Evolutionary conservation across 2,888 invertebrate genomes (phyloP).

Genomic region (Azorinus chamasolen): DNA sequence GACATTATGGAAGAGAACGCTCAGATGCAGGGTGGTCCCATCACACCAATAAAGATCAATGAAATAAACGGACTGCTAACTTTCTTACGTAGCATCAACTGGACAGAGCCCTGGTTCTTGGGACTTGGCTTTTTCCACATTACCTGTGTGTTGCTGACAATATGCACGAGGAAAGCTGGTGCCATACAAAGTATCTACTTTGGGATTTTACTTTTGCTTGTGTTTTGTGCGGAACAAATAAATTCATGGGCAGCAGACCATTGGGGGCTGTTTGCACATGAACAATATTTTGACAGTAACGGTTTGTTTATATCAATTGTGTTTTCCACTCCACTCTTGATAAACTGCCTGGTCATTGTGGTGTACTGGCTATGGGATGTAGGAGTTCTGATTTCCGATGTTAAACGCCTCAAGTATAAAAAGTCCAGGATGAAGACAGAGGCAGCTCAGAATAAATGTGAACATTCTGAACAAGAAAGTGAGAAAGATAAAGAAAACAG

Average conservation of each 20-base stretch:
- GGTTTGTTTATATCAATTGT: slow-evolving; percentile 97
- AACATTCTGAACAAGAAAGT: too few species aligned
- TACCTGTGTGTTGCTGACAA: slow-evolving; percentile 69
- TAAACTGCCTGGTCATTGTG: slow-evolving; percentile 97
- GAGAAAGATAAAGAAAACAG: too few species aligned
- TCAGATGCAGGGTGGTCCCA: slow-evolving; percentile 17
- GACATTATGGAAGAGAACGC: too few species aligned
- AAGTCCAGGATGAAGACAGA: too few species aligned
- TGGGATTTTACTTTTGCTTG: slow-evolving; percentile 89
- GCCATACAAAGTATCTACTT: slow-evolving; percentile 68
- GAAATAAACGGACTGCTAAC: slow-evolving; percentile 60
- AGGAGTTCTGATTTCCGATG: slow-evolving; percentile 94
- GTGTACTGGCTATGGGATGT: slow-evolving; percentile 97
- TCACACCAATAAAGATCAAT: slow-evolving; percentile 56
- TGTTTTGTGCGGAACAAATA: slow-evolving; percentile 96
- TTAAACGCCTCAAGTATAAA: slow-evolving; percentile 90
- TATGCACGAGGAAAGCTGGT: slow-evolving; percentile 62
- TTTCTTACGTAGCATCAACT: slow-evolving; percentile 71
- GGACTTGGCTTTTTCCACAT: slow-evolving; percentile 77
- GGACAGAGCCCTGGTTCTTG: slow-evolving; percentile 81
- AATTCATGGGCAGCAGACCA: slow-evolving; percentile 95
- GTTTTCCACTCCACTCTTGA: slow-evolving; percentile 96
- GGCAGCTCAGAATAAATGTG: too few species aligned
- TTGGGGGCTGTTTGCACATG: slow-evolving; percentile 95
- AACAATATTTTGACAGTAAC: slow-evolving; percentile 97